Evolutionary conservation across 2,888 invertebrate species (phyloP).

Genomic region (Cactoblastis cactorum): DNA sequence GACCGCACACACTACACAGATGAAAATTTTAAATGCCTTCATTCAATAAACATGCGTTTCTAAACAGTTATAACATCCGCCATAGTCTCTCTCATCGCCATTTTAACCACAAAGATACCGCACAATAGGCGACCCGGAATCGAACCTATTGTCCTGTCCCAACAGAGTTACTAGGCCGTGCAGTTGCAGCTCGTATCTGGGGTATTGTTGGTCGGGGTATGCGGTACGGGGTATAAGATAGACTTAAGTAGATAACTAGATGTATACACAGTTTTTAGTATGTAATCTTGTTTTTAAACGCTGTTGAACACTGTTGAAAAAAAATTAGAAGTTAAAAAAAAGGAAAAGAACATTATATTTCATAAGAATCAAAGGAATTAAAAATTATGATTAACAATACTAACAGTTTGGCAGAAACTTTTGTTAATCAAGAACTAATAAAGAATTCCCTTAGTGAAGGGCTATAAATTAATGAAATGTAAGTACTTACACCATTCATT

Average conservation of each 20-base stretch:
- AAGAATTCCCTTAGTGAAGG: slow-evolving; percentile 16
- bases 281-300: too few species aligned
- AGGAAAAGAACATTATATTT: too few species aligned
- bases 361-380: background rate
- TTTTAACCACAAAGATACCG: slow-evolving; percentile 2
- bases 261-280: too few species aligned
- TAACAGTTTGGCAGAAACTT: background rate
- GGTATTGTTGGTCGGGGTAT: background rate
- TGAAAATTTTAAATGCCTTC: too few species aligned
- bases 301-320: too few species aligned
- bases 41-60: too few species aligned
- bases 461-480: slow-evolving; percentile 37
- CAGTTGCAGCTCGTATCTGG: background rate
- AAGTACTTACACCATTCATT: slow-evolving; percentile 38
- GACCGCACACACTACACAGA: too few species aligned
- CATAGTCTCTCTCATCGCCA: background rate
- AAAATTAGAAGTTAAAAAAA: too few species aligned
- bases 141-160: slow-evolving; percentile 8
- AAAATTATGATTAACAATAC: background rate
- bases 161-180: slow-evolving; percentile 8
- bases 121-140: slow-evolving; percentile 4
- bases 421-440: slow-evolving; percentile 18
- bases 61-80: background rate
- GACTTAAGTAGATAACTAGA: too few species aligned
- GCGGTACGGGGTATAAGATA: background rate